Evolutionary conservation across 2,797 vertebrate genomes (phyloP).

Genomic region (Argentina silus): DNA sequence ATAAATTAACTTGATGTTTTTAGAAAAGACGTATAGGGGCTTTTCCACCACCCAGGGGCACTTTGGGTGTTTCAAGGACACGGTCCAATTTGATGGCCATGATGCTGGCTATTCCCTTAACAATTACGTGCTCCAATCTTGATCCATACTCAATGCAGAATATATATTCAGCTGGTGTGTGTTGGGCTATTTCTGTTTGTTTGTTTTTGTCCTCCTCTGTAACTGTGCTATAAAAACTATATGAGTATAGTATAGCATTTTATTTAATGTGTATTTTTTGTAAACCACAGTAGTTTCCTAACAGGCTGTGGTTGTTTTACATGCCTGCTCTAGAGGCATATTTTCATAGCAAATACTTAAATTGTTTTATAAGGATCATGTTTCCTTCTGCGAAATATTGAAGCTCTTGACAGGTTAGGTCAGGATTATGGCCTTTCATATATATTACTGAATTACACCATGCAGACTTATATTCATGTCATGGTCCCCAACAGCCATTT

Average conservation of each 20-base stretch:
- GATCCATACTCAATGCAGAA: slow-evolving; percentile 35
- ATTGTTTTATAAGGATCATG: no score
- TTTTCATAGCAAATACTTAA: no score
- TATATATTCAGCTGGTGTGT: slow-evolving; percentile 20
- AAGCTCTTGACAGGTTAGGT: no score
- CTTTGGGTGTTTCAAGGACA: slow-evolving; percentile 45
- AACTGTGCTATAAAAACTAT: background rate
- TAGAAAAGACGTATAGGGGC: background rate
- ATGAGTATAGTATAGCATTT: background rate
- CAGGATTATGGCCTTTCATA: no score
- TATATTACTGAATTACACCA: no score
- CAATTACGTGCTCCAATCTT: slow-evolving; percentile 11
- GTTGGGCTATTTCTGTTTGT: slow-evolving; percentile 16
- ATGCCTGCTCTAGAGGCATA: no score
- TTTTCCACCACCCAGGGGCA: slow-evolving; percentile 15
- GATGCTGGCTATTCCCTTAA: slow-evolving; percentile 24
- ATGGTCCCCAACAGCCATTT: no score
- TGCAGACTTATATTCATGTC: no score
- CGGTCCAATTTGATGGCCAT: slow-evolving; percentile 32
- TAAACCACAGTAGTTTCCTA: no score
- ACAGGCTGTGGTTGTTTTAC: no score
- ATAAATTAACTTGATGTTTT: background rate
- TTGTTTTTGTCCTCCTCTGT: background rate
- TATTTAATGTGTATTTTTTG: no score
- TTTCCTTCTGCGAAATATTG: no score